Conservation (phyloP, 35 echinoderm and acorn worm species). For the Lytechinus variegatus region DNA sequence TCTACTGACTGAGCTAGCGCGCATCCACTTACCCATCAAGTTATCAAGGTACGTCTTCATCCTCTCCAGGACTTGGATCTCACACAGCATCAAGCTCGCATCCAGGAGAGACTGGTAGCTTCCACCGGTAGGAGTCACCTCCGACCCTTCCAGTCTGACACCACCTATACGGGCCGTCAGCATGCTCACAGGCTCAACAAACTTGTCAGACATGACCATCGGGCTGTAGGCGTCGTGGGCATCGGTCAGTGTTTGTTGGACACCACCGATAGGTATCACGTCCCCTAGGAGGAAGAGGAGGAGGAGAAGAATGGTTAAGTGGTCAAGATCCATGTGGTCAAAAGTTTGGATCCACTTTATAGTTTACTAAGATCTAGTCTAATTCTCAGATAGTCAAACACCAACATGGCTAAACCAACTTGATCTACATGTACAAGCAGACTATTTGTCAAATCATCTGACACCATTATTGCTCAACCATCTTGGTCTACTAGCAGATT, state of each 20-base stretch:
- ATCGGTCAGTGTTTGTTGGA: conserved; percentile 62
- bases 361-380: not conserved
- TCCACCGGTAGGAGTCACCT: conserved; percentile 78
- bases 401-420: not conserved
- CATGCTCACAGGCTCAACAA: conserved; percentile 78
- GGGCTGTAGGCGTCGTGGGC: conserved; percentile 77
- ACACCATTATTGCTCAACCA: too few species aligned
- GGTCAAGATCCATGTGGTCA: not conserved
- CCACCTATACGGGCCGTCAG: conserved; percentile 72
- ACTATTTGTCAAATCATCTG: too few species aligned
- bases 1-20: too few species aligned
- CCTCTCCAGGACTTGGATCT: conserved; percentile 69
- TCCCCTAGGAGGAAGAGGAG: conserved; percentile 61
- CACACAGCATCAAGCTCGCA: conserved; percentile 66
- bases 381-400: not conserved
- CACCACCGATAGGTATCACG: conserved; percentile 90
- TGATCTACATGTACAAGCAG: too few species aligned
- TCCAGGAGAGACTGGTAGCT: conserved; percentile 87
- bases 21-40: conserved; percentile 60
- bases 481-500: too few species aligned
- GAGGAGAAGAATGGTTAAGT: not conserved
- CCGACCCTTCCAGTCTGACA: conserved; percentile 73
- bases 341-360: not conserved
- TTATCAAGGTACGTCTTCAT: conserved; percentile 79
- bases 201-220: conserved; percentile 80